Percentiles rank a stretch among this genome's conserved stretches.
Evolutionary conservation across 2,113 vertebrate genomes (phyloP).

Genomic region (Cygnus atratus): DNA sequence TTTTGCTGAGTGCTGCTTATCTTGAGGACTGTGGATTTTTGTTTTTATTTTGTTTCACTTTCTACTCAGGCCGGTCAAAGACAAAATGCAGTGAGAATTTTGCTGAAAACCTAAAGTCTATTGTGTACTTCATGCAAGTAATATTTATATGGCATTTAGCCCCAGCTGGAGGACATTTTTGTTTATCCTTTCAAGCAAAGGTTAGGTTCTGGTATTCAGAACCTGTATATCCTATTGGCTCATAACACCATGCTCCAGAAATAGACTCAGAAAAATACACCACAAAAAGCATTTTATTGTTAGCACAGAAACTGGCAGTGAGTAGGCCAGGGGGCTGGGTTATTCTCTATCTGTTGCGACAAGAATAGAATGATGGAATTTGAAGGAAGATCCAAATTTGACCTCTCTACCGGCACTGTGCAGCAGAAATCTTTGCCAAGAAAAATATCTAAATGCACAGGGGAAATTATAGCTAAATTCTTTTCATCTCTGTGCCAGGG

Average conservation of each 20-base stretch:
- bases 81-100: background rate
- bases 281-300: background rate
- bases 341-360: background rate
- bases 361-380: background rate
- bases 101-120: background rate
- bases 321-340: background rate
- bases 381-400: background rate
- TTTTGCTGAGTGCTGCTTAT: background rate
- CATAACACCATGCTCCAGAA: background rate
- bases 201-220: background rate
- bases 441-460: background rate
- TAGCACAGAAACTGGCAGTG: background rate
- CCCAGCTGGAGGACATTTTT: background rate
- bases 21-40: background rate
- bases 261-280: background rate
- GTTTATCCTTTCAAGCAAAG: background rate
- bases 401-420: background rate
- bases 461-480: background rate
- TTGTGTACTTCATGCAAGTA: background rate
- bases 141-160: background rate
- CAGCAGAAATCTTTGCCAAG: background rate
- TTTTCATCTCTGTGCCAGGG: background rate
- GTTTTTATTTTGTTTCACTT: background rate
- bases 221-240: background rate
- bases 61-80: background rate